Conservation (phyloP, 1,140 invertebrate genomes). For the Aphelenchoides besseyi region DNA sequence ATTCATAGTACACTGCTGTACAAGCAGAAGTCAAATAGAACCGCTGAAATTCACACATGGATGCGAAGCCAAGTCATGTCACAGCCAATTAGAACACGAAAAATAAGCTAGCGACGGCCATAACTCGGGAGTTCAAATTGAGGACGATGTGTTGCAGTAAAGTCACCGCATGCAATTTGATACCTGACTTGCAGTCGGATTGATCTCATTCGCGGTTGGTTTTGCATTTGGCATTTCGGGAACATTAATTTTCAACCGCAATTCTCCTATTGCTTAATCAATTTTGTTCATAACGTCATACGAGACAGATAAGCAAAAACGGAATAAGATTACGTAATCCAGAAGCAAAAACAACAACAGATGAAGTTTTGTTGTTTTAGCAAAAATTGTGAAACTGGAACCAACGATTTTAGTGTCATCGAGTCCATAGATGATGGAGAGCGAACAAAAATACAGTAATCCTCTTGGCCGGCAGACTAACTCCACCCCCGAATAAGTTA, state of each 20-base stretch:
- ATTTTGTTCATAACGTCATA: too few relatives aligned
- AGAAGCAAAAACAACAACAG: background rate
- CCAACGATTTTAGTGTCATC: background rate
- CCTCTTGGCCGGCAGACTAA: background rate
- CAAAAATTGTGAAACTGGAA: background rate
- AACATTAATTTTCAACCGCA: too few relatives aligned
- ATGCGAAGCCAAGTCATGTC: too few relatives aligned
- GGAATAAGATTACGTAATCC: background rate
- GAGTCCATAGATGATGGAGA: background rate
- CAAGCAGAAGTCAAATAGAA: too few relatives aligned
- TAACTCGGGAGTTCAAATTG: background rate
- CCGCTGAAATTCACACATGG: too few relatives aligned
- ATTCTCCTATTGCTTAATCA: too few relatives aligned
- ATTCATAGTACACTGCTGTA: too few relatives aligned
- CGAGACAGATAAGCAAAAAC: too few relatives aligned
- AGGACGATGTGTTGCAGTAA: background rate
- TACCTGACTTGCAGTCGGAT: background rate
- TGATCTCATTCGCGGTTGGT: too few relatives aligned
- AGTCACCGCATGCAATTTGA: background rate
- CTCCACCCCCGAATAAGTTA: background rate
- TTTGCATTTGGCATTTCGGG: too few relatives aligned
- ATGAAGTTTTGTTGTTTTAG: background rate
- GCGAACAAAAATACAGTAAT: background rate
- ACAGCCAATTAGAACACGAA: background rate
- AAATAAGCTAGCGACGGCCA: background rate